phyloP scores from a whole-genome alignment of 2,888 invertebrate species.

The Amiota mariae region DNA sequence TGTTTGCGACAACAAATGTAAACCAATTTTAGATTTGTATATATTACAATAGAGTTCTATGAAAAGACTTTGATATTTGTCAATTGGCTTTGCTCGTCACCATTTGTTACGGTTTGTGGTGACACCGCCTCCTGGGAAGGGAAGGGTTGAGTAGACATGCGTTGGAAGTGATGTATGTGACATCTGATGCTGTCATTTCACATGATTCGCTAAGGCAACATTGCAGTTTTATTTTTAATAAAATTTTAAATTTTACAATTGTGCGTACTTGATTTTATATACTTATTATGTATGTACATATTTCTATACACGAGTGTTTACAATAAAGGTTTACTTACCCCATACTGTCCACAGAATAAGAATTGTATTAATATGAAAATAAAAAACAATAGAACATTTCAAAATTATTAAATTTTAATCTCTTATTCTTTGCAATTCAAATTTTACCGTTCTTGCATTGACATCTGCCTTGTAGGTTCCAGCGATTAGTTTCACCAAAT shows the following conservation, averaged over 20 bases:
- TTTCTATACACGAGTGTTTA: conserved; percentile 53
- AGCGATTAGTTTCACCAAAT: conserved; percentile 92
- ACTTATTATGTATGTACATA: conserved; percentile 10
- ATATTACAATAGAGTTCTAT: conserved; percentile 51
- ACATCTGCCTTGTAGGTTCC: conserved; percentile 89
- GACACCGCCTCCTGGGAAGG: conserved; percentile 31
- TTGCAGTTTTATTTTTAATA: neutral
- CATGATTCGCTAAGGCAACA: neutral
- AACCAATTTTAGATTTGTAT: conserved; percentile 63
- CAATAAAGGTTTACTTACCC: conserved; percentile 62
- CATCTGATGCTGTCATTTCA: conserved; percentile 58
- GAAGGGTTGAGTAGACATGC: conserved; percentile 53
- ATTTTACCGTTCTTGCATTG: conserved; percentile 86
- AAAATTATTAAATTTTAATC: conserved; percentile 18
- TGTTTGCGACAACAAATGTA: conserved; percentile 55
- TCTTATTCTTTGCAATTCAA: neutral
- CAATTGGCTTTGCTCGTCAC: conserved; percentile 61
- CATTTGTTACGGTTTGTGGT: conserved; percentile 60
- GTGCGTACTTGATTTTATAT: neutral
- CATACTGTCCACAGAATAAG: conserved; percentile 57
- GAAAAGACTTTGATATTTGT: conserved; percentile 43
- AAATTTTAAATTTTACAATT: conserved; percentile 19
- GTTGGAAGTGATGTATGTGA: conserved; percentile 41
- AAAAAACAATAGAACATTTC: conserved; percentile 16
- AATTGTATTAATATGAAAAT: conserved; percentile 17